phyloP scores from a whole-genome alignment of 2,797 vertebrate species.

The Leucoraja ocellata region DNA sequence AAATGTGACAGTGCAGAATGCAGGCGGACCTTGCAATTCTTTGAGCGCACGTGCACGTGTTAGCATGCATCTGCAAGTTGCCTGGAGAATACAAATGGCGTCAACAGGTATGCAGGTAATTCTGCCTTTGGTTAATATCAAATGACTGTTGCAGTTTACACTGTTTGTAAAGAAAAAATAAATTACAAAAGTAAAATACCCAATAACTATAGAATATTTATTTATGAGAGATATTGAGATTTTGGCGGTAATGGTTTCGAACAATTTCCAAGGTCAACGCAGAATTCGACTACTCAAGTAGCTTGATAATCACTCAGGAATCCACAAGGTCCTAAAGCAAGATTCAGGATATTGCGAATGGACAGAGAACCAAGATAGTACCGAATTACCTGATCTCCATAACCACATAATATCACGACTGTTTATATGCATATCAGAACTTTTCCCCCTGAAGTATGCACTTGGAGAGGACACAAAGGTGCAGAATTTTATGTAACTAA shows the following conservation, averaged over 20 bases:
- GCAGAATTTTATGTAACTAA: background rate
- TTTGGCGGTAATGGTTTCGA: background rate
- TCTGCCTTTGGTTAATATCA: background rate
- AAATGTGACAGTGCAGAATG: background rate
- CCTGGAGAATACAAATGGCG: background rate
- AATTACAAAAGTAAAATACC: background rate
- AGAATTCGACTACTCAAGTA: background rate
- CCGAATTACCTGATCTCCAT: background rate
- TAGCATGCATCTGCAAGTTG: background rate
- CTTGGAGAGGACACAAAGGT: background rate
- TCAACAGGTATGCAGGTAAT: constrained; percentile 14
- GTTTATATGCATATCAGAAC: background rate
- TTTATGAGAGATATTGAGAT: background rate
- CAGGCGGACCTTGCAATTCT: background rate
- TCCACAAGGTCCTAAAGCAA: constrained; percentile 7
- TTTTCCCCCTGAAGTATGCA: background rate
- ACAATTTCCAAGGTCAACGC: constrained; percentile 10
- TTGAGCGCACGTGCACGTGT: background rate
- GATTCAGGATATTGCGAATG: background rate
- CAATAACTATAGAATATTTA: background rate
- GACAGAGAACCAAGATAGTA: background rate
- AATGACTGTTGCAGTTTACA: background rate
- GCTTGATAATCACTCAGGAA: background rate
- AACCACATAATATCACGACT: background rate
- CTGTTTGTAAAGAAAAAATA: background rate